These are phyloP conservation scores for Lottia gigantea DNA, from an alignment of 2,888 invertebrate species.

Conservation along the genomic window DNA sequence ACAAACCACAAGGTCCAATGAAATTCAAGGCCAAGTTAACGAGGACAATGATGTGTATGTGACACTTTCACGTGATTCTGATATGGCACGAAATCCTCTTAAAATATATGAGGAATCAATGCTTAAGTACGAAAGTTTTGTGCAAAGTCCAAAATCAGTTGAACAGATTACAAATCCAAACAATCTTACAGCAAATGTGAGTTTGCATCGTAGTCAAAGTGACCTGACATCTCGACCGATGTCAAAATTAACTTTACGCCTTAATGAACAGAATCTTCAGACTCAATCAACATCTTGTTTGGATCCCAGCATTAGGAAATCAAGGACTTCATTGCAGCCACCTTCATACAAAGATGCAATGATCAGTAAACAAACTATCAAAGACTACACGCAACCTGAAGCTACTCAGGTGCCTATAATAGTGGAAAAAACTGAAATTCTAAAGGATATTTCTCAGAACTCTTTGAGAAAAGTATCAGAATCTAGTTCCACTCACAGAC, in stretches of 20 bases:
- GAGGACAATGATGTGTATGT: slow-evolving; percentile 32
- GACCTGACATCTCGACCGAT: slow-evolving; percentile 26
- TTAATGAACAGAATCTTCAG: slow-evolving; percentile 5
- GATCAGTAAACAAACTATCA: background rate
- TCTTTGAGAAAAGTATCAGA: slow-evolving; percentile 7
- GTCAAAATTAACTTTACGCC: slow-evolving; percentile 20
- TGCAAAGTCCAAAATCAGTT: slow-evolving; percentile 18
- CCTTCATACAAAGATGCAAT: background rate
- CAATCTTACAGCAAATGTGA: slow-evolving; percentile 13
- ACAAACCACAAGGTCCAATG: slow-evolving; percentile 22
- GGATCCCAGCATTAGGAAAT: background rate
- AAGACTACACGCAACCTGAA: slow-evolving; percentile 2
- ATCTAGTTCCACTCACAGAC: slow-evolving; percentile 13
- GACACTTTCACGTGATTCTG: slow-evolving; percentile 33
- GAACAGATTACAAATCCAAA: too few relatives aligned
- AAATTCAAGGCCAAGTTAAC: slow-evolving; percentile 24
- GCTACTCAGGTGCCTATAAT: background rate
- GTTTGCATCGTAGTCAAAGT: slow-evolving; percentile 30
- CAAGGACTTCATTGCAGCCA: background rate
- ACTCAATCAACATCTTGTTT: background rate
- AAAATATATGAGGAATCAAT: slow-evolving; percentile 58
- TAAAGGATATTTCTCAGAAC: slow-evolving; percentile 11
- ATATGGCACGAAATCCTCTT: slow-evolving; percentile 39
- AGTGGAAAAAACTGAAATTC: background rate
- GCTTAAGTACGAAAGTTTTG: slow-evolving; percentile 40